Percentiles rank a stretch among this genome's conserved stretches.
Evolutionary conservation across 2,888 invertebrate genomes (phyloP).

Genomic region (Orthonevra nobilis): DNA sequence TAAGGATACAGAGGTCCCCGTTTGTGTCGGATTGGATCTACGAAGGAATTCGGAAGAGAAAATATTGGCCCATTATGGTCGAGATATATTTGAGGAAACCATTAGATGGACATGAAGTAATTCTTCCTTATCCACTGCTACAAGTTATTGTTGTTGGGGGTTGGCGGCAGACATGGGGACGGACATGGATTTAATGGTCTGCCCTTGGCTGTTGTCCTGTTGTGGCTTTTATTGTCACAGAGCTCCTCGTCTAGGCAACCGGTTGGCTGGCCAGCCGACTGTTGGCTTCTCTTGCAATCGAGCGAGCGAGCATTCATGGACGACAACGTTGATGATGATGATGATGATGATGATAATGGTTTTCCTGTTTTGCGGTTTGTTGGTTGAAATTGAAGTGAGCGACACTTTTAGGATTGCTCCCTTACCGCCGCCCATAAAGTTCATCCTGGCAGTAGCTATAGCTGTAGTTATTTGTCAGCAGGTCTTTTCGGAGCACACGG

Average conservation of each 20-base stretch:
- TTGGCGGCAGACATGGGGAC: slow-evolving; percentile 37
- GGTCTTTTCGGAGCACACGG: slow-evolving; percentile 2
- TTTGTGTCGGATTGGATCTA: slow-evolving; percentile 1
- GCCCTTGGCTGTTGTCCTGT: slow-evolving; percentile 68
- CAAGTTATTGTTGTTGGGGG: slow-evolving; percentile 54
- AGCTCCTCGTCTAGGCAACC: slow-evolving; percentile 40
- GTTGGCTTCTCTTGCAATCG: slow-evolving; percentile 56
- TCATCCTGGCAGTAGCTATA: slow-evolving; percentile 32
- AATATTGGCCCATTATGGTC: slow-evolving; percentile 68
- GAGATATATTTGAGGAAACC: slow-evolving; percentile 70
- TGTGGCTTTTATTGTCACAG: slow-evolving; percentile 69
- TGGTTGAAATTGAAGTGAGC: slow-evolving; percentile 68
- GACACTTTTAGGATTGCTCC: slow-evolving; percentile 69
- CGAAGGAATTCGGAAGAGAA: slow-evolving; percentile 57
- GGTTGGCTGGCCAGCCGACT: no score
- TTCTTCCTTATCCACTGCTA: slow-evolving; percentile 67
- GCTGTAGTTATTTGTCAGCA: slow-evolving; percentile 52
- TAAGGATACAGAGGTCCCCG: slow-evolving; percentile 18
- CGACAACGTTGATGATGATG: slow-evolving; percentile 31
- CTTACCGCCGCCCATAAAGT: slow-evolving; percentile 42
- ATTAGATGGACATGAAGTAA: slow-evolving; percentile 71
- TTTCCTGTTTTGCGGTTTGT: slow-evolving; percentile 70
- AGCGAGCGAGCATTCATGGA: slow-evolving; percentile 49
- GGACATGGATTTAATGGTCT: slow-evolving; percentile 68
- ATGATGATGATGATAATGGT: slow-evolving; percentile 64